These are phyloP conservation scores for Eledone cirrhosa DNA, from an alignment of 2,888 invertebrate genomes.

Conservation along the genomic window DNA sequence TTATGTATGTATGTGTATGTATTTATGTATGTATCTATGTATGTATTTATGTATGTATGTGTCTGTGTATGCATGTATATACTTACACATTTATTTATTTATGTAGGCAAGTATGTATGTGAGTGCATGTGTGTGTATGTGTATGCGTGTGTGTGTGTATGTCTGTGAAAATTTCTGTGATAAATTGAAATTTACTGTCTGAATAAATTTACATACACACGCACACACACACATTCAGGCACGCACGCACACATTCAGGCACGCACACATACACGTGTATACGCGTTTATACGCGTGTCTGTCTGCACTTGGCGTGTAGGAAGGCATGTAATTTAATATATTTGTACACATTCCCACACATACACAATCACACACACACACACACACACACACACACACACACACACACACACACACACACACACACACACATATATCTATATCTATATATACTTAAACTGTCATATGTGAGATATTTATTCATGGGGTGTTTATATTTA, in stretches of 20 bases:
- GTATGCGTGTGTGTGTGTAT: not conserved
- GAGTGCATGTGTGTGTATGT: not conserved
- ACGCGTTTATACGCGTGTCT: no score
- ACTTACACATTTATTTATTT: not conserved
- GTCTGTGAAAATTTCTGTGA: not conserved
- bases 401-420: not conserved
- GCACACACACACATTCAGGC: fast-evolving
- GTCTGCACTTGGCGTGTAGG: no score
- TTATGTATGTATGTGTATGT: not conserved
- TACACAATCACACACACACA: not conserved
- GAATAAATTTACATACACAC: no score
- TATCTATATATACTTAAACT: no score
- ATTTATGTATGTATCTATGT: conserved; percentile 19
- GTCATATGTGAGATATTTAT: no score
- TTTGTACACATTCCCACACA: not conserved
- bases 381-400: not conserved
- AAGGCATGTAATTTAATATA: no score
- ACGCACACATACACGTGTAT: not conserved
- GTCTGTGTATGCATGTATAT: not conserved
- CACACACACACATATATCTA: no score
- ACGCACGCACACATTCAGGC: no score
- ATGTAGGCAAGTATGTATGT: not conserved
- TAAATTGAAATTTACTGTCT: no score
- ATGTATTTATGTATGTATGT: not conserved
- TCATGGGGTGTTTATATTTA: no score